phyloP scores from a whole-genome alignment of 1,140 invertebrate genomes.

The Lordiphosa clarofinis region DNA sequence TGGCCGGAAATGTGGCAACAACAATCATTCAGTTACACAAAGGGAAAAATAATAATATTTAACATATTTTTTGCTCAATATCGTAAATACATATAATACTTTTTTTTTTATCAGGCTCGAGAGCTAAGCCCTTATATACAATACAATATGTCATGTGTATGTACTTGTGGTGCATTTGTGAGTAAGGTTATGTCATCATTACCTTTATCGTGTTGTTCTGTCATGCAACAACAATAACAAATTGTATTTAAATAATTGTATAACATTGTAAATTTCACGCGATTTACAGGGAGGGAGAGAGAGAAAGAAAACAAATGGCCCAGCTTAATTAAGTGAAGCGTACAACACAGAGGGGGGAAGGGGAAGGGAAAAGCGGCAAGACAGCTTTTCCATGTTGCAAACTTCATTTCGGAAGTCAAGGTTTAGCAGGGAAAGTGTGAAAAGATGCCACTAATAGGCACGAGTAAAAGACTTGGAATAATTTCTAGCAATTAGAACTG shows the following conservation, averaged over 20 bases:
- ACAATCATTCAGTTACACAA: constrained; percentile 6
- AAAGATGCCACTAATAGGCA: too few relatives aligned
- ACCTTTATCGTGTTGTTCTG: constrained; percentile 27
- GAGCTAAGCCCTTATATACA: too few relatives aligned
- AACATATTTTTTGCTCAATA: constrained; percentile 18
- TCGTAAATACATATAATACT: constrained; percentile 18
- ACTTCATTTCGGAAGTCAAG: too few relatives aligned
- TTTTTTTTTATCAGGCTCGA: neutral
- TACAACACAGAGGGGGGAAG: constrained; percentile 1
- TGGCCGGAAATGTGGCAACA: constrained; percentile 50
- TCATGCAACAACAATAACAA: constrained; percentile 47
- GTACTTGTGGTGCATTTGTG: neutral
- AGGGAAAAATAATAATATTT: constrained; percentile 10
- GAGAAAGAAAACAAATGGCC: constrained; percentile 17
- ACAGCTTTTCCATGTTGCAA: too few relatives aligned
- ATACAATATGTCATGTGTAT: too few relatives aligned
- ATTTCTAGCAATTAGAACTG: too few relatives aligned
- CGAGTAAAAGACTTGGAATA: too few relatives aligned
- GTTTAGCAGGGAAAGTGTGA: too few relatives aligned
- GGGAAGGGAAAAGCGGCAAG: neutral
- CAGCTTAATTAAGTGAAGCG: too few relatives aligned
- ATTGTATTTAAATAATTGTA: constrained; percentile 60
- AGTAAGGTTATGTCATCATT: constrained; percentile 50
- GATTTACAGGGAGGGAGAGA: constrained; percentile 13
- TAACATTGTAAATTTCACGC: constrained; percentile 63